A percentile compares a stretch with the other conserved stretches of the same genome.
These are phyloP conservation scores for Cremastinae sp. DNA, from an alignment of 2,888 invertebrate genomes.

Conservation along the genomic window DNA sequence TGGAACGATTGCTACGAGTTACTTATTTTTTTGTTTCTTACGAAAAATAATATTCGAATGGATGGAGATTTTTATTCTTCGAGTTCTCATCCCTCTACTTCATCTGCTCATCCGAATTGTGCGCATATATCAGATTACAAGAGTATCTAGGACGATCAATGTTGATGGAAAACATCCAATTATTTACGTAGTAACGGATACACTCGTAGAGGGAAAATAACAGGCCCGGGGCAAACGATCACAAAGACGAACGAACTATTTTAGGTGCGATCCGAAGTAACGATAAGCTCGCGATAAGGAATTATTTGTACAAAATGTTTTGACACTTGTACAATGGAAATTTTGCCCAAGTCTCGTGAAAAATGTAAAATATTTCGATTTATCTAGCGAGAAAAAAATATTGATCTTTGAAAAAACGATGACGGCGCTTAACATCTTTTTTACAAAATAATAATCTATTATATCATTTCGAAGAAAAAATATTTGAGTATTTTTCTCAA, in stretches of 20 bases:
- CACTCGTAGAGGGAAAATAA: conserved; percentile 20
- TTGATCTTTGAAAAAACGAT: conserved; percentile 5
- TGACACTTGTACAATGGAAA: not conserved
- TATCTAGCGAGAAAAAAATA: conserved; percentile 25
- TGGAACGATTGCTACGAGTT: no score
- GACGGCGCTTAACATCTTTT: conserved; percentile 5
- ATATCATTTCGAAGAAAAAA: conserved; percentile 38
- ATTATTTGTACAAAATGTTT: not conserved
- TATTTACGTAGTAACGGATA: conserved; percentile 43
- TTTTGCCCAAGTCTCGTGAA: not conserved
- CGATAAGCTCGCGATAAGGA: conserved; percentile 17
- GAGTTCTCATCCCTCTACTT: not conserved
- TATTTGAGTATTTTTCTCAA: no score
- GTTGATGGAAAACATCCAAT: conserved; percentile 50
- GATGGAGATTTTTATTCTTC: not conserved
- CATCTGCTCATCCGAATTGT: conserved; percentile 3
- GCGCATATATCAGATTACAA: conserved; percentile 16
- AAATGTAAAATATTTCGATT: not conserved
- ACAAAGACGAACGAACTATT: conserved; percentile 49
- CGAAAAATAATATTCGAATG: conserved; percentile 10
- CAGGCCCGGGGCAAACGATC: conserved; percentile 15
- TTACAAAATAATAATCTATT: conserved; percentile 11
- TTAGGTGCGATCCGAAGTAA: conserved; percentile 29
- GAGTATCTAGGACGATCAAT: conserved; percentile 28
- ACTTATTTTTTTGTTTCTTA: no score